These are phyloP conservation scores for Siniperca undulata DNA, from an alignment of 2,797 vertebrate genomes.

Conservation along the genomic window DNA sequence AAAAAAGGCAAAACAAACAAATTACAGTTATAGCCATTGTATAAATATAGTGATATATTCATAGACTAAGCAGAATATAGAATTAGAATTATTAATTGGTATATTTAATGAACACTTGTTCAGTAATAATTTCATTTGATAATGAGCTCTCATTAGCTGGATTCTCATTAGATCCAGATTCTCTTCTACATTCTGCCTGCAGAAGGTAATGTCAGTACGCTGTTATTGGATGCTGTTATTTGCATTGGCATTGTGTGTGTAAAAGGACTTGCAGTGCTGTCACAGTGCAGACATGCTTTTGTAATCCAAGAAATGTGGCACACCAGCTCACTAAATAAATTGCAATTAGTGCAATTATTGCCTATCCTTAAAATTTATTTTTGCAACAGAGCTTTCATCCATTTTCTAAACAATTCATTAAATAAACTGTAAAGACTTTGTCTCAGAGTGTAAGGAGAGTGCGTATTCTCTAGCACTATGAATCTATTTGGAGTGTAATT, in stretches of 20 bases:
- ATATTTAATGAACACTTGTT: constrained; percentile 2
- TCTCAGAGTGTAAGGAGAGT: background rate
- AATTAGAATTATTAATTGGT: background rate
- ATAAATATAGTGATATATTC: background rate
- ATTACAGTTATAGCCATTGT: background rate
- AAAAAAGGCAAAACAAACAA: background rate
- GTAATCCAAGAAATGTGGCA: constrained; percentile 22
- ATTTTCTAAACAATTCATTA: constrained; percentile 27
- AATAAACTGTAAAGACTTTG: background rate
- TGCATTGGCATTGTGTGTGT: background rate
- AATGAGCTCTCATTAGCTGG: constrained; percentile 26
- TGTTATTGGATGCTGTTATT: background rate
- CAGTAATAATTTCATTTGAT: constrained; percentile 15
- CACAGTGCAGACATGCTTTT: constrained; percentile 19
- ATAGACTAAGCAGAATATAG: background rate
- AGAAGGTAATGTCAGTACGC: background rate
- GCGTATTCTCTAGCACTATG: background rate
- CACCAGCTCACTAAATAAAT: constrained; percentile 27
- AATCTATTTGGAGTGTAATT: constrained; percentile 20
- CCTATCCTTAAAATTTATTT: constrained; percentile 19
- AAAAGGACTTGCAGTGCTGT: constrained; percentile 7
- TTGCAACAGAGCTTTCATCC: background rate
- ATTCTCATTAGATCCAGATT: constrained; percentile 19
- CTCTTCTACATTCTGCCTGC: constrained; percentile 5
- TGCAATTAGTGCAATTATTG: constrained; percentile 12